Evolutionary conservation across 92 coral and sea anemone genomes (phyloP).

Genomic region (Epizoanthus fatuus): DNA sequence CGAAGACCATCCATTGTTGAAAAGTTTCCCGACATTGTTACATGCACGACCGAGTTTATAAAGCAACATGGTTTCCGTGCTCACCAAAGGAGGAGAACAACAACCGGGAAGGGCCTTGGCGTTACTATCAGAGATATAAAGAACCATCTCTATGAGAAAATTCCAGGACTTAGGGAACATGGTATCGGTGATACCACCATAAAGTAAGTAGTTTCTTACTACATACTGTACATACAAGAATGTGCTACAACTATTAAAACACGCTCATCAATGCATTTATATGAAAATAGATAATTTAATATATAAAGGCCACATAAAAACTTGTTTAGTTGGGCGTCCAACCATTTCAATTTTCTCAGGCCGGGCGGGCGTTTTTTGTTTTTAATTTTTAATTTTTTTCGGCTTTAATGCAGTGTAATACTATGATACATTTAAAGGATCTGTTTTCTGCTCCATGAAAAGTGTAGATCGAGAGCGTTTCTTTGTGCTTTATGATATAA

Average conservation of each 20-base stretch:
- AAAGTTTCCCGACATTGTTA: constrained; percentile 22
- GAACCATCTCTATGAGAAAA: constrained; percentile 19
- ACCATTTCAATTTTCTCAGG: background rate
- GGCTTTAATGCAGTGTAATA: background rate
- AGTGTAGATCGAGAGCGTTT: background rate
- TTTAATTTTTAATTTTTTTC: background rate
- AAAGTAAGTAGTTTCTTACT: constrained; percentile 8
- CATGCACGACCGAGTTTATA: constrained; percentile 15
- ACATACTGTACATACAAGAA: constrained; percentile 2
- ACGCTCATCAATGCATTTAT: background rate
- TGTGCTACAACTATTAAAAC: background rate
- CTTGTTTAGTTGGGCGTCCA: background rate
- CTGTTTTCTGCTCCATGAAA: background rate
- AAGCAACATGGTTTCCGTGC: constrained; percentile 45
- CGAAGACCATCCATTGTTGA: constrained; percentile 7
- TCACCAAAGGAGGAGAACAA: constrained; percentile 23
- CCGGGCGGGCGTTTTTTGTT: background rate
- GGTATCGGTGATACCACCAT: constrained; percentile 28
- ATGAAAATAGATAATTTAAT: too few relatives aligned
- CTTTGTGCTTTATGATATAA: background rate
- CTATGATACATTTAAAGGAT: background rate
- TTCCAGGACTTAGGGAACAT: constrained; percentile 16
- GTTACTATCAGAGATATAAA: constrained; percentile 3
- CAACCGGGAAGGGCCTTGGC: constrained; percentile 12
- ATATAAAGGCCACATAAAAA: background rate